Base-by-base conservation (phyloP, 2,113 vertebrate genomes). In the Podilymbus podiceps region DNA sequence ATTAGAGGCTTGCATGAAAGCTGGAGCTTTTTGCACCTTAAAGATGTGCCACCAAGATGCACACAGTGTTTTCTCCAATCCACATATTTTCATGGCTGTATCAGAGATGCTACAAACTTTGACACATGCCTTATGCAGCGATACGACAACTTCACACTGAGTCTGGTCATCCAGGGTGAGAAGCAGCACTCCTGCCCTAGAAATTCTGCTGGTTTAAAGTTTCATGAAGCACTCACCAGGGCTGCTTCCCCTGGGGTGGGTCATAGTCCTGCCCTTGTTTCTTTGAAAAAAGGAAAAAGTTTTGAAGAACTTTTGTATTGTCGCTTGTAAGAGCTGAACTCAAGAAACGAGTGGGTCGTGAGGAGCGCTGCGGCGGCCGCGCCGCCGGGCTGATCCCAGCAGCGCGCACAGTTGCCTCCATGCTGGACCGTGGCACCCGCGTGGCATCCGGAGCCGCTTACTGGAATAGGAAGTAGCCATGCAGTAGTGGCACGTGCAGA, bases 311-410 rank as follows among this genome's bases (percentile, higher is more conserved):
- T 27, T 82, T 50, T 38, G 22, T 42, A 11, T 15, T 53, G 35
- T 66, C 50, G 14, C 35, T 53, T 30, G 40, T 22, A 49, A 30
- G 33, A 59, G 40, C 6, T 40, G 14, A 89, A 31, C 22, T 23
- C 15, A 1, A 56, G 76, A 22, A 64, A 59, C 4, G 3, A 47
- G 25, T 55, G 13, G 2, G 1, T 22, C 5, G 0, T 3, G 31
- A 90, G 90, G 40, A 89, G 6, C 60, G 6, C 46, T n/a, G 35
- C 0, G 4, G n/a, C 75, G 73, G 11, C 28, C 33, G 69, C 28
- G 2, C 11, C 5, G 0, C 31, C 1, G 5, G 33, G 15, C 64
- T 33, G 23, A 21, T 73, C 33, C 53, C 8, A 0, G 72, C 50
- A 18, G 15, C 0, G 1, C 15, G 82, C 19, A 7, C 11, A 4